These are phyloP conservation scores for Verasper variegatus DNA, from an alignment of 2,113 vertebrate genomes.

Conservation along the genomic window DNA sequence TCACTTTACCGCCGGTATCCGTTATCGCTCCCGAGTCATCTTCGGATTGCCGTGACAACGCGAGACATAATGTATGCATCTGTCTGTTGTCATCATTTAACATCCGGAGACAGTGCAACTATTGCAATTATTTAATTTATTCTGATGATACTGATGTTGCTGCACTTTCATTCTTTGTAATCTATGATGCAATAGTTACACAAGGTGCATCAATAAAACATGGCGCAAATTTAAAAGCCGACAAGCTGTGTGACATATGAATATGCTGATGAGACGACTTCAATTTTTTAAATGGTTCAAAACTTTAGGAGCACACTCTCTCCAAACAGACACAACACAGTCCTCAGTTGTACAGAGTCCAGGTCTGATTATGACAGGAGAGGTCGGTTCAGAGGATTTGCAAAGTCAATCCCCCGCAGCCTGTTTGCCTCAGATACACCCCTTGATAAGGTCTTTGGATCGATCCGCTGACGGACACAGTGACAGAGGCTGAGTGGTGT, in stretches of 20 bases:
- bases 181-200: constrained; percentile 77
- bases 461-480: constrained; percentile 57
- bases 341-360: too few species aligned
- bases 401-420: constrained; percentile 65
- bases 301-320: background rate
- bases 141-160: constrained; percentile 70
- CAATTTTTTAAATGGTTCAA: constrained; percentile 40
- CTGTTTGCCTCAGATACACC: constrained; percentile 61
- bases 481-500: constrained; percentile 44
- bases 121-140: constrained; percentile 70
- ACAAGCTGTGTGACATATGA: constrained; percentile 58
- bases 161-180: constrained; percentile 66
- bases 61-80: constrained; percentile 48
- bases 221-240: constrained; percentile 53
- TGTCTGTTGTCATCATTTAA: constrained; percentile 54
- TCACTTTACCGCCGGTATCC: constrained; percentile 33
- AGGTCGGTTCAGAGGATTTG: constrained; percentile 63
- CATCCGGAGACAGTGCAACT: constrained; percentile 68
- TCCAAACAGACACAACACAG: background rate
- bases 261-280: constrained; percentile 50
- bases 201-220: constrained; percentile 71
- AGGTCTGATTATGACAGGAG: constrained; percentile 51
- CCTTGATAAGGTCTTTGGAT: constrained; percentile 69
- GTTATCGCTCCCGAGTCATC: constrained; percentile 65
- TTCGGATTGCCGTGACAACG: constrained; percentile 36